Evolutionary conservation across 2,888 invertebrate genomes (phyloP).

Genomic region (Apamea crenata): DNA sequence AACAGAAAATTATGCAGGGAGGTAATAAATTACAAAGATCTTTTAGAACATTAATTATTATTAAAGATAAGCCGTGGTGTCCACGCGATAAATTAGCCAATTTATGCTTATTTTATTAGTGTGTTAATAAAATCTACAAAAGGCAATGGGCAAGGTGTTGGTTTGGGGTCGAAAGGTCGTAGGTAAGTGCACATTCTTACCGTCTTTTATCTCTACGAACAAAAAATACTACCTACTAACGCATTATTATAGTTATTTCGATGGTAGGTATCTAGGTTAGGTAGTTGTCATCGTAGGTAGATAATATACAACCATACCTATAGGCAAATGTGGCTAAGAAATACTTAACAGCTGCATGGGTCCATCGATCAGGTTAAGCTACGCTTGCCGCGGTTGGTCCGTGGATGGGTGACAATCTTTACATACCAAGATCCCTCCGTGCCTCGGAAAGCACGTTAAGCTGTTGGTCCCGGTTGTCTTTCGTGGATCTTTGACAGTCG

Average conservation of each 20-base stretch:
- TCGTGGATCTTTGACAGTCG: no score
- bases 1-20: conserved; percentile 2
- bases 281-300: not conserved
- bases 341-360: no score
- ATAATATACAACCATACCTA: not conserved
- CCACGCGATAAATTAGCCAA: conserved; percentile 38
- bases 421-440: no score
- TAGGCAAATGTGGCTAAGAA: no score
- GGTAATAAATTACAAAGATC: conserved; percentile 19
- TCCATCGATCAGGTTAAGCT: no score
- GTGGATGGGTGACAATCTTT: no score
- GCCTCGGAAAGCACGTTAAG: no score
- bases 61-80: conserved; percentile 15
- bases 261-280: not conserved
- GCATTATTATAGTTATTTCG: not conserved
- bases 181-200: not conserved
- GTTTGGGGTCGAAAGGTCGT: conserved; percentile 25
- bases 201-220: not conserved
- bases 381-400: no score
- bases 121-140: conserved; percentile 22
- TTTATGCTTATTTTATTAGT: conserved; percentile 43
- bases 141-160: conserved; percentile 3
- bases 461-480: no score
- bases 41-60: conserved; percentile 27
- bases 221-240: not conserved